Evolutionary conservation across 2,113 vertebrate genomes (phyloP).

Genomic region (Neogobius melanostomus): DNA sequence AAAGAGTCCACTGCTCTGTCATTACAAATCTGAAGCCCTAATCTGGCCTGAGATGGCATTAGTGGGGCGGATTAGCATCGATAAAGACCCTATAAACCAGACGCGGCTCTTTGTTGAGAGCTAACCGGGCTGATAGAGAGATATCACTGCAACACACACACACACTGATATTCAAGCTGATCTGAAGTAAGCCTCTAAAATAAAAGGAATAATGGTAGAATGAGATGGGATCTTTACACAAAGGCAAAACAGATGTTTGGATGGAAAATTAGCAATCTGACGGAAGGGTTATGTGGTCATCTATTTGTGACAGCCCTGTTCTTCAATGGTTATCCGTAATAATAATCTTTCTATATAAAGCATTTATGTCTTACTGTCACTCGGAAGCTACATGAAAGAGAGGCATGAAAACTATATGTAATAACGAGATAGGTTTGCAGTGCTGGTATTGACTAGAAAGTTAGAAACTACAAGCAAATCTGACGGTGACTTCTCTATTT

Average conservation of each 20-base stretch:
- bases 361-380: no score
- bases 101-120: conserved; percentile 75
- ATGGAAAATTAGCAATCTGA: conserved; percentile 65
- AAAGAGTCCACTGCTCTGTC: conserved; percentile 75
- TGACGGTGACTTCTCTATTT: no score
- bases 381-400: no score
- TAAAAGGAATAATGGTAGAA: conserved; percentile 67
- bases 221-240: conserved; percentile 54
- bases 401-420: no score
- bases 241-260: conserved; percentile 62
- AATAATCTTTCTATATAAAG: no score
- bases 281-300: conserved; percentile 53
- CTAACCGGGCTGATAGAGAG: conserved; percentile 66
- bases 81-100: conserved; percentile 78
- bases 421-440: no score
- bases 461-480: no score
- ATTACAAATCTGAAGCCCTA: conserved; percentile 77
- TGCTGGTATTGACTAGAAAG: no score
- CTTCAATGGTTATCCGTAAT: no score
- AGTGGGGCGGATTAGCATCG: conserved; percentile 73
- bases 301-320: neutral
- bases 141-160: conserved; percentile 45
- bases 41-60: conserved; percentile 81
- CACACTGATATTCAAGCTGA: conserved; percentile 27
- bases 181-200: conserved; percentile 60